Evolutionary conservation across 64 coral and sea anemone species (phyloP).

Genomic region (Astreopora myriophthalma): DNA sequence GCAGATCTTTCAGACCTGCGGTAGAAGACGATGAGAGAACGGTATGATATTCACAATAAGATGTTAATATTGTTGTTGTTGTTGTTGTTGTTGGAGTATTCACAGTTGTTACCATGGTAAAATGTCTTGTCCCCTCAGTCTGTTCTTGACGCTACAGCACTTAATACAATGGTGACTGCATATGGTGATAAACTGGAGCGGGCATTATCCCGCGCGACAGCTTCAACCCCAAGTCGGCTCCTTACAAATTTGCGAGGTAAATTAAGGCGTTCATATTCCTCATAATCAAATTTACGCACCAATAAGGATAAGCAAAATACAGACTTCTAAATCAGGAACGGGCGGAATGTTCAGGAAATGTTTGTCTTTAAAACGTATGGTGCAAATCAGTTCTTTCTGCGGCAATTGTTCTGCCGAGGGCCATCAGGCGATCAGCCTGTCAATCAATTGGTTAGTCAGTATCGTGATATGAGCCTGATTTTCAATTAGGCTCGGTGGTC

Average conservation of each 20-base stretch:
- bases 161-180: constrained; percentile 35
- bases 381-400: too few relatives aligned
- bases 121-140: neutral
- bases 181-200: constrained; percentile 40
- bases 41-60: constrained; percentile 41
- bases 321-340: too few relatives aligned
- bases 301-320: too few relatives aligned
- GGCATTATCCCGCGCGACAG: constrained; percentile 35
- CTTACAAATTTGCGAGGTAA: constrained; percentile 12
- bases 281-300: too few relatives aligned
- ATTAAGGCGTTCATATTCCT: neutral
- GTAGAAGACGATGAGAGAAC: constrained; percentile 62
- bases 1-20: constrained; percentile 71
- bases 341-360: too few relatives aligned
- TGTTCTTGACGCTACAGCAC: constrained; percentile 28
- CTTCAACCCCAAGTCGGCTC: constrained; percentile 27
- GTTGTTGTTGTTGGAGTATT: neutral
- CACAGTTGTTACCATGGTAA: neutral
- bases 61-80: too few relatives aligned
- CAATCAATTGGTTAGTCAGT: too few relatives aligned
- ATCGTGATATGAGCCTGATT: too few relatives aligned
- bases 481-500: too few relatives aligned
- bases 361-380: too few relatives aligned
- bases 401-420: too few relatives aligned
- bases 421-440: too few relatives aligned